A percentile compares a stretch with the other conserved stretches of the same genome.
phyloP scores from a whole-genome alignment of 2,888 invertebrate species.

The Hydriomena furcata region DNA sequence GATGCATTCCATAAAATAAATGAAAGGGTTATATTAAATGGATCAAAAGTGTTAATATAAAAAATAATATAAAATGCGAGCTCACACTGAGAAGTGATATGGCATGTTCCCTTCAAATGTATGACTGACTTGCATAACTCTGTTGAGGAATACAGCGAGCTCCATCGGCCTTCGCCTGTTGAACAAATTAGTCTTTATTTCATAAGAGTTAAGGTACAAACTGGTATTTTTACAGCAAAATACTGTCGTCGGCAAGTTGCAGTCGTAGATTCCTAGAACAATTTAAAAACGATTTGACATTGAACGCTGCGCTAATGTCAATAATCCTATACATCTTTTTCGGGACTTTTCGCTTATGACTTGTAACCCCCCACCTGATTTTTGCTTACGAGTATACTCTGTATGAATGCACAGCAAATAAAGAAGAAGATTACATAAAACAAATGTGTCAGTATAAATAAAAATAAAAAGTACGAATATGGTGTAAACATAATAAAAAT shows the following conservation, averaged over 20 bases:
- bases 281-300: no score
- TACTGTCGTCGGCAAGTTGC: not conserved
- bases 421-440: constrained; percentile 10
- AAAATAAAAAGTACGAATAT: constrained; percentile 8
- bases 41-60: constrained; percentile 6
- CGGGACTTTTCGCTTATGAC: not conserved
- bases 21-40: constrained; percentile 10
- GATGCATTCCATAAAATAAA: constrained; percentile 36
- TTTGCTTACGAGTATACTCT: not conserved
- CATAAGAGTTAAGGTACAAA: constrained; percentile 27
- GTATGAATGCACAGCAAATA: constrained; percentile 19
- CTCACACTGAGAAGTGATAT: constrained; percentile 84
- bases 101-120: constrained; percentile 75
- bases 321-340: not conserved
- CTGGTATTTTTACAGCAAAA: constrained; percentile 6
- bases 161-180: constrained; percentile 82
- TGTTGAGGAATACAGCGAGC: constrained; percentile 81
- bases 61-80: constrained; percentile 59
- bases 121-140: constrained; percentile 74
- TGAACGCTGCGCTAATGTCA: not conserved
- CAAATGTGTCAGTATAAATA: not conserved
- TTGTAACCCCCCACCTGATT: not conserved
- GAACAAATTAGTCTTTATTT: constrained; percentile 62
- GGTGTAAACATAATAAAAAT: constrained; percentile 8
- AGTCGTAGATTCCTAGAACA: not conserved